Percentiles rank a stretch among this genome's conserved stretches.
phyloP scores from a whole-genome alignment of 1,140 invertebrate species.

The Drosophila gunungcola region DNA sequence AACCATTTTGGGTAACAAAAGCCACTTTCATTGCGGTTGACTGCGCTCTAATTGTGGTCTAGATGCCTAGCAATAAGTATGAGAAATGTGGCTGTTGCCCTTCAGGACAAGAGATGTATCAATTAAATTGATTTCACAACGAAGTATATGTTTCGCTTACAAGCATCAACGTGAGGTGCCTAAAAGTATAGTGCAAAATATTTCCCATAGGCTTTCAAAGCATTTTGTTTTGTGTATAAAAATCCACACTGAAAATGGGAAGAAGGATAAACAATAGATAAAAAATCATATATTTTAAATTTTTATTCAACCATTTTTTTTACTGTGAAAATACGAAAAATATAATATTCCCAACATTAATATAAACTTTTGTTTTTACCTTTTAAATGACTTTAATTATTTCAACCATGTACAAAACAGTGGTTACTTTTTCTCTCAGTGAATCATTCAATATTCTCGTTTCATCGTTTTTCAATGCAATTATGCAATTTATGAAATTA shows the following conservation, averaged over 20 bases:
- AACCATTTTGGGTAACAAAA: conserved; percentile 1
- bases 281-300: no score
- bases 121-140: neutral
- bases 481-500: conserved; percentile 73
- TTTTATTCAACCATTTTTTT: no score
- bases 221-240: no score
- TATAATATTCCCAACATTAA: no score
- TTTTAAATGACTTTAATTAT: no score
- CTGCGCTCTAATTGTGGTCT: conserved; percentile 5
- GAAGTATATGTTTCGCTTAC: neutral
- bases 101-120: neutral
- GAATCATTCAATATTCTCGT: neutral
- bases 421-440: neutral
- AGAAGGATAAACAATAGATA: no score
- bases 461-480: conserved; percentile 47
- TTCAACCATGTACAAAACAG: no score
- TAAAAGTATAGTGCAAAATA: neutral
- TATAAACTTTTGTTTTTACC: no score
- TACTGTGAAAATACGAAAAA: no score
- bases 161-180: neutral
- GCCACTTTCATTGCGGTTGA: neutral
- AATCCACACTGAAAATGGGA: no score
- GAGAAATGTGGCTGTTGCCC: neutral
- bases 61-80: no score
- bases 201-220: no score